Conservation (phyloP, 2,113 vertebrate genomes). For the Tachysurus fulvidraco region DNA sequence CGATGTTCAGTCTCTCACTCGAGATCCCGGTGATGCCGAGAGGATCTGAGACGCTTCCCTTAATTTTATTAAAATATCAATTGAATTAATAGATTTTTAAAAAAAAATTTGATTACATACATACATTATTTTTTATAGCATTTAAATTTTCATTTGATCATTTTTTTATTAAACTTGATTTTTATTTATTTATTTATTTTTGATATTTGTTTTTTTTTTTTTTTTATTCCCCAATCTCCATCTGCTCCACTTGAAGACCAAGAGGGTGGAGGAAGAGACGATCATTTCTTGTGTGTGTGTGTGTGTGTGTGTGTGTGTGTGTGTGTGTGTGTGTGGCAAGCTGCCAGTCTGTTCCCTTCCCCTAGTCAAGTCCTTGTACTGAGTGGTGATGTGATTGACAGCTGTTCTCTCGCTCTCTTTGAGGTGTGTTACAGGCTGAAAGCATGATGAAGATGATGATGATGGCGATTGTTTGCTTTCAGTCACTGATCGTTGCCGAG, state of each 20-base stretch:
- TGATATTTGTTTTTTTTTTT: too few species aligned
- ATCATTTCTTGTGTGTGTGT: neutral
- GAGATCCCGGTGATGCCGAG: neutral
- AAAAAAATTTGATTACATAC: neutral
- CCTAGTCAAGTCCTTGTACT: neutral
- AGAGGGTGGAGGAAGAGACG: neutral
- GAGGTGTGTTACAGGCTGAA: constrained; percentile 1
- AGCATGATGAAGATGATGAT: neutral
- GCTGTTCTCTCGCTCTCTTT: constrained; percentile 14
- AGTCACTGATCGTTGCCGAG: neutral
- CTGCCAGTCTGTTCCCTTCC: constrained; percentile 19
- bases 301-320: neutral
- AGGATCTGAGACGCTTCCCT: too few species aligned
- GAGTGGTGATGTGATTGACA: constrained; percentile 33
- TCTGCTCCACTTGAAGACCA: neutral
- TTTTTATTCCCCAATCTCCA: neutral
- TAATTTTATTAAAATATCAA: too few species aligned
- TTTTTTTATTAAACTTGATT: too few species aligned
- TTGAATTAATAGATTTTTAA: neutral
- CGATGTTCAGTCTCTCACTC: neutral
- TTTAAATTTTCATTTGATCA: neutral
- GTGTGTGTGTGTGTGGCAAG: neutral
- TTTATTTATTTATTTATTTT: too few species aligned
- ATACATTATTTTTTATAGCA: too few species aligned
- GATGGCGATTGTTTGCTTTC: constrained; percentile 15